These are phyloP conservation scores for Cheilosia soror DNA, from an alignment of 2,888 invertebrate genomes.

Conservation along the genomic window DNA sequence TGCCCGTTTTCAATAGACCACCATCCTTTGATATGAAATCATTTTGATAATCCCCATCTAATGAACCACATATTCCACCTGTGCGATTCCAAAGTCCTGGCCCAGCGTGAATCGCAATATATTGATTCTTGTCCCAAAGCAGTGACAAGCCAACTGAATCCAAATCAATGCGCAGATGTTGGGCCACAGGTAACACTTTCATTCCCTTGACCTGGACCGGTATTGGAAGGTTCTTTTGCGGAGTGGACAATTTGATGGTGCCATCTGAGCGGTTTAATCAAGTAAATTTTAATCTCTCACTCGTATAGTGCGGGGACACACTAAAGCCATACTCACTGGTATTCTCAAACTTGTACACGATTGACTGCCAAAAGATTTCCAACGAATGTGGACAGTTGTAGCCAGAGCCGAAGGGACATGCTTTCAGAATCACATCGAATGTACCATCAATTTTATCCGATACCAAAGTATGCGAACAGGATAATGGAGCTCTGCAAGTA, in stretches of 20 bases:
- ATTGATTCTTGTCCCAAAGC: conserved; percentile 90
- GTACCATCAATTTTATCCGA: conserved; percentile 89
- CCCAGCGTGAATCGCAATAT: conserved; percentile 88
- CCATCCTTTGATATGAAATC: conserved; percentile 88
- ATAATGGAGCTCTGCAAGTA: conserved; percentile 88
- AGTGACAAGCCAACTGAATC: conserved; percentile 88
- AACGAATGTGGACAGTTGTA: conserved; percentile 83
- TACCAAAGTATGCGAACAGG: conserved; percentile 90
- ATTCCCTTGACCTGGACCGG: conserved; percentile 90
- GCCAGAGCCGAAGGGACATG: conserved; percentile 85
- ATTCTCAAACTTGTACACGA: conserved; percentile 86
- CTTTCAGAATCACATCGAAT: conserved; percentile 87
- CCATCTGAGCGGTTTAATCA: conserved; percentile 83
- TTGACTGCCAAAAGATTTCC: conserved; percentile 87
- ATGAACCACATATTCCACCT: conserved; percentile 91
- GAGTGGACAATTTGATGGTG: conserved; percentile 85
- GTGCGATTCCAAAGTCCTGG: conserved; percentile 91
- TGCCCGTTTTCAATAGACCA: conserved; percentile 82
- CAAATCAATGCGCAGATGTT: conserved; percentile 88
- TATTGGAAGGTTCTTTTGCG: conserved; percentile 86
- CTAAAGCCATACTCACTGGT: conserved; percentile 82
- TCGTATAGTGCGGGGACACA: background rate
- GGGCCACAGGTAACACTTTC: conserved; percentile 89
- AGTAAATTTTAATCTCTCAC: conserved; percentile 32
- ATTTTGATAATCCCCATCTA: conserved; percentile 89